Evolutionary conservation across 2,113 vertebrate species (phyloP), one percentile per base, ranked within the genome.

Genomic region (Pygoscelis antarcticus): DNA sequence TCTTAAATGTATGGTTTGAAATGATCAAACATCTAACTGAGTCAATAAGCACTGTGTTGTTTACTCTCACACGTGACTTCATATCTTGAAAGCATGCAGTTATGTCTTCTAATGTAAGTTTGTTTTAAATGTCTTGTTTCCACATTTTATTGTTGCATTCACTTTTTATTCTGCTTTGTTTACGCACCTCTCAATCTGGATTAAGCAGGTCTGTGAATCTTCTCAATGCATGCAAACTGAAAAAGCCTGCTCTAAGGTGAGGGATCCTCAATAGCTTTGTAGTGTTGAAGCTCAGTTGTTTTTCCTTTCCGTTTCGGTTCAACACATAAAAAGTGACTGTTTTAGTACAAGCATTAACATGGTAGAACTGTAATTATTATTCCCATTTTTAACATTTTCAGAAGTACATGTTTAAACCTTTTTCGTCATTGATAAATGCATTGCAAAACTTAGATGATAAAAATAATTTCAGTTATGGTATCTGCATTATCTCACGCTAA

Each of bases 231-330:
- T 89, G 97, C 97, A 98, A 97, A 98, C 95, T 97, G 96, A 98
- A 98, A 96, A 98, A 98, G 95, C 84, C 98, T 91, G 79, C 97
- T 52, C 91, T 98, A 96, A 98, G 98, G 98, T 98, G 98, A 99
- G 98, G 98, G 92, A 70, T 90, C 51, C 95, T 90, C 90, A 47
- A 85, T 88, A 84, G 64, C 66, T 90, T 51, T 82, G 44, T 94
- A 81, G 74, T 85, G 23, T 95, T 95, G 61, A 88, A 62, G n/a
- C 86, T 87, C 76, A 7, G 29, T 87, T 69, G 29, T 77, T 88
- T 90, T 91, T 75, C 89, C 58, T 84, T 90, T 93, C 52, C 15
- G 7, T 95, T 66, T 54, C 14, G 10, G 22, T 58, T 69, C 46
- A 12, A 46, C 29, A 51, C 58, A 7, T 69, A 83, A 64, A 62